phyloP scores from a whole-genome alignment of 2,797 vertebrate genomes.

The Heterohyrax brucei region DNA sequence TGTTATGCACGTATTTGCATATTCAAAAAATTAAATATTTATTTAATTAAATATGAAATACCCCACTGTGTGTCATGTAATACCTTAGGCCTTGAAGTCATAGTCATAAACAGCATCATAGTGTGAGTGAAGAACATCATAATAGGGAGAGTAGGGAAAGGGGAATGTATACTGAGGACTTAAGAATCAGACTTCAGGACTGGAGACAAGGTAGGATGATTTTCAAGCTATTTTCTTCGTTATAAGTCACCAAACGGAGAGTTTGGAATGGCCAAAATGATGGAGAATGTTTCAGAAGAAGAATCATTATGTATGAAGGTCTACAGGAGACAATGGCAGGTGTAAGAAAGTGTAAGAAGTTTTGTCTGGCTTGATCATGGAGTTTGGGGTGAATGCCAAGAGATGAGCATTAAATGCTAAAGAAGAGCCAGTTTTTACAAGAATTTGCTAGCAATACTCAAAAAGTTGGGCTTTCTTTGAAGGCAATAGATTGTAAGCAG shows the following conservation, averaged over 20 bases:
- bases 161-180: background rate
- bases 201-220: background rate
- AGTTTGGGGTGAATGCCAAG: background rate
- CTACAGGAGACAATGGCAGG: background rate
- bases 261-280: background rate
- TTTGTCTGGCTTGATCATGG: background rate
- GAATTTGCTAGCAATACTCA: background rate
- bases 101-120: background rate
- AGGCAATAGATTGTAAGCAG: background rate
- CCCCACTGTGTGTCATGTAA: background rate
- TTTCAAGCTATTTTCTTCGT: background rate
- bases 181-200: background rate
- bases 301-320: background rate
- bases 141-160: background rate
- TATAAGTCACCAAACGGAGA: background rate
- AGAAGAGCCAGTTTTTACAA: background rate
- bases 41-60: background rate
- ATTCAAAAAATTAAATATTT: background rate
- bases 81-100: too few species aligned
- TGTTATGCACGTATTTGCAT: background rate
- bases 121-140: fast-evolving
- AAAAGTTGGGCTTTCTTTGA: background rate
- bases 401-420: background rate
- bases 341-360: background rate
- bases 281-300: background rate